phyloP scores from a whole-genome alignment of 2,113 vertebrate species.

The Petromus typicus region DNA sequence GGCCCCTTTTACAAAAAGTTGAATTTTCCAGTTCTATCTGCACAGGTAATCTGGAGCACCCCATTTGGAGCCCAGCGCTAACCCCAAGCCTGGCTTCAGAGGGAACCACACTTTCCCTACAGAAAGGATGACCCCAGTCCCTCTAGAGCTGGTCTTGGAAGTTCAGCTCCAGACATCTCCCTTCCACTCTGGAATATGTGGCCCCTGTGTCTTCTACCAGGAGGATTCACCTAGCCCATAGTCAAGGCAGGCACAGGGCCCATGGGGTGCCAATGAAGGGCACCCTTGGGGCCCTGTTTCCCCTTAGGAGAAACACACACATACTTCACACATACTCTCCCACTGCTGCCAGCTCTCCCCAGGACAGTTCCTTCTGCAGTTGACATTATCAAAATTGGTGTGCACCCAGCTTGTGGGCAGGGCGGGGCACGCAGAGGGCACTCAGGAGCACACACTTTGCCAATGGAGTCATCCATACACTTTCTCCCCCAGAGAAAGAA shows the following conservation, averaged over 20 bases:
- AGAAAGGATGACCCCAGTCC: not conserved
- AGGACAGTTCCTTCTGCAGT: not conserved
- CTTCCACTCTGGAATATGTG: not conserved
- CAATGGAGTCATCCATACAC: not conserved
- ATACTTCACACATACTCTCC: accelerated
- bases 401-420: not conserved
- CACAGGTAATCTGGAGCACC: not conserved
- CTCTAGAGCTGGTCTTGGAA: not conserved
- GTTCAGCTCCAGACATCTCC: not conserved
- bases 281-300: not conserved
- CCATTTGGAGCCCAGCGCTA: not conserved
- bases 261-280: not conserved
- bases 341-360: not conserved
- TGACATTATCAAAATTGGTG: not conserved
- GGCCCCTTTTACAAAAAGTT: not conserved
- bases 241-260: not conserved
- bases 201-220: not conserved
- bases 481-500: not conserved
- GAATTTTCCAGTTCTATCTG: not conserved
- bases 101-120: not conserved
- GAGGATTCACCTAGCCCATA: not conserved
- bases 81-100: not conserved
- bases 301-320: not conserved
- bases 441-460: not conserved
- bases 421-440: not conserved